Evolutionary conservation across 1,140 invertebrate genomes (phyloP).

Genomic region (Diorhabda elongata): DNA sequence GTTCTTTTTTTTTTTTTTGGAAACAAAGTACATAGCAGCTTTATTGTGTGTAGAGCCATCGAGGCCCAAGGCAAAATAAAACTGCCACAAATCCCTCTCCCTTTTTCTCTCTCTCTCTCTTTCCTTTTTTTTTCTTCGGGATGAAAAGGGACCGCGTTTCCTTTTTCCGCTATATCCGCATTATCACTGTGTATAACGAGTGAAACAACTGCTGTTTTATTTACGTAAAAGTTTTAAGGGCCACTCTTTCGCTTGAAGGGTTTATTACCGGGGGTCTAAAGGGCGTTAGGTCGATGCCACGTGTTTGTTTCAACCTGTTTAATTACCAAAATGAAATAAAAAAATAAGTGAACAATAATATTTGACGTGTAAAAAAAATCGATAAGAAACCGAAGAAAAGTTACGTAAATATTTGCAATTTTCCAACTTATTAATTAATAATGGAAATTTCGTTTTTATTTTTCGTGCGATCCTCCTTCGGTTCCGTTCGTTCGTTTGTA

Average conservation of each 20-base stretch:
- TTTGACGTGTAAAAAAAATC: too few species aligned
- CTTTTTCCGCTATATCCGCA: constrained; percentile 12
- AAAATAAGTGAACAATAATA: too few species aligned
- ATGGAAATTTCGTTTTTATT: too few species aligned
- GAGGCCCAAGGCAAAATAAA: constrained; percentile 33
- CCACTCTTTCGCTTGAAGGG: constrained; percentile 7
- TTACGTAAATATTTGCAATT: too few species aligned
- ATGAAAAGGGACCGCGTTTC: constrained; percentile 21
- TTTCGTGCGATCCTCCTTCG: constrained; percentile 6
- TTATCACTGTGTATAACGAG: constrained; percentile 24
- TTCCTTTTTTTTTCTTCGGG: neutral
- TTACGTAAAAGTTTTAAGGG: constrained; percentile 24
- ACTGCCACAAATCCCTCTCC: constrained; percentile 34
- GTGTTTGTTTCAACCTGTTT: too few species aligned
- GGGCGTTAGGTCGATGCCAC: neutral
- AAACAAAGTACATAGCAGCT: constrained; percentile 15
- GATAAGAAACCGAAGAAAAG: too few species aligned
- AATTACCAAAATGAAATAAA: too few species aligned
- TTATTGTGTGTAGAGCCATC: constrained; percentile 36
- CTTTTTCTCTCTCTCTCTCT: too few species aligned
- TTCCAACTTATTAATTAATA: too few species aligned
- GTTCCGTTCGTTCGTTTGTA: neutral
- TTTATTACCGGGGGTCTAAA: constrained; percentile 5
- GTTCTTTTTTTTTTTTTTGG: neutral
- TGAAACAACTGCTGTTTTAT: constrained; percentile 29